phyloP scores from a whole-genome alignment of 2,113 vertebrate genomes.

The Macrotis lagotis region DNA sequence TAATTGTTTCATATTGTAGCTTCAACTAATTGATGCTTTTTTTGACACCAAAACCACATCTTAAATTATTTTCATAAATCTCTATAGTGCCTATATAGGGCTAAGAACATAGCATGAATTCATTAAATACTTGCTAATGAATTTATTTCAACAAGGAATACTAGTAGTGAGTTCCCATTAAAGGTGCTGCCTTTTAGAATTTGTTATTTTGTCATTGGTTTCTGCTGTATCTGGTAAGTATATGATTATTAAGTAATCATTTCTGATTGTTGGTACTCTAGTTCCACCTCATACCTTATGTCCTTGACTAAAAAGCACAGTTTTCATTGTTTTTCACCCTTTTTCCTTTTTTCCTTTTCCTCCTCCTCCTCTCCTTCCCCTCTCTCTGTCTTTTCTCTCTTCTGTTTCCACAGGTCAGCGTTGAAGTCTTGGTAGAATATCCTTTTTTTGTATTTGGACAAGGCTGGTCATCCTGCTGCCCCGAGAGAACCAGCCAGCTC shows the following conservation, averaged over 20 bases:
- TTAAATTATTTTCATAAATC: not conserved
- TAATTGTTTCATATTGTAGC: not conserved
- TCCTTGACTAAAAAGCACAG: not conserved
- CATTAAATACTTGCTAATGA: not conserved
- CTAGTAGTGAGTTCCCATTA: fast-evolving
- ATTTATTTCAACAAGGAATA: not conserved
- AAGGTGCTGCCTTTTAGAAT: not conserved
- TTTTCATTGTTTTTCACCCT: not conserved
- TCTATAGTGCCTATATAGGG: not conserved
- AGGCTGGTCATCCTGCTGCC: constrained; percentile 99
- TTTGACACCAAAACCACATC: not conserved
- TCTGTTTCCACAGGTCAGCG: constrained; percentile 90
- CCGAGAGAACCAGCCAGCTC: constrained; percentile 95
- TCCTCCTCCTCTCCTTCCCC: not conserved
- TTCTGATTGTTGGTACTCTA: not conserved
- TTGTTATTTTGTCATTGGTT: not conserved
- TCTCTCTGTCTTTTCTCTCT: constrained; percentile 67
- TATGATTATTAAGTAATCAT: not conserved
- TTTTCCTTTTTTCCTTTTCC: constrained; percentile 41
- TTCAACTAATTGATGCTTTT: not conserved
- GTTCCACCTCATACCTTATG: not conserved
- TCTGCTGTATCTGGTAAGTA: not conserved
- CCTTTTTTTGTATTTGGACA: constrained; percentile 99
- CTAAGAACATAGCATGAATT: not conserved
- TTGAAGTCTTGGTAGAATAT: constrained; percentile 98